A percentile compares a stretch with the other conserved stretches of the same genome.
Evolutionary conservation across 1,140 invertebrate species (phyloP).

Genomic region (Mactra quadrangularis): DNA sequence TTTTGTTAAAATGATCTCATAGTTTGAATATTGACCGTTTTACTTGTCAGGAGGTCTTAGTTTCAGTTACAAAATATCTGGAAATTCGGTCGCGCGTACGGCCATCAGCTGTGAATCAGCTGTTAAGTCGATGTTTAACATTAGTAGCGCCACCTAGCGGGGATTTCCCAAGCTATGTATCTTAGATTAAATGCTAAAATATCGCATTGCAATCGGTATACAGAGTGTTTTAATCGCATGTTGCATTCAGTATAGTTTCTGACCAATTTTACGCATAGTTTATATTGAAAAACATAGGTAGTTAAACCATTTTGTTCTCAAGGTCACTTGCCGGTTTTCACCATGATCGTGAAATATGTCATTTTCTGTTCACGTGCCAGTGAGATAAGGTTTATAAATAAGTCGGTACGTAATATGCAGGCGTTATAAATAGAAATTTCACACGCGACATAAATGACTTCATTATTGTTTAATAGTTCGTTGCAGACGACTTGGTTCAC

Average conservation of each 20-base stretch:
- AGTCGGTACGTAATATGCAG: not conserved
- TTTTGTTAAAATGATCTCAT: not conserved
- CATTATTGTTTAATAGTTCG: not conserved
- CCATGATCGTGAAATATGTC: not conserved
- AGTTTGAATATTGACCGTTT: not conserved
- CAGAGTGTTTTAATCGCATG: too few relatives aligned
- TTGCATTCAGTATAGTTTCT: too few relatives aligned
- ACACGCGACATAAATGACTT: not conserved
- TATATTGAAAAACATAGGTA: too few relatives aligned
- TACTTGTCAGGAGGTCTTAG: not conserved
- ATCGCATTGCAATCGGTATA: too few relatives aligned
- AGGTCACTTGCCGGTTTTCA: not conserved
- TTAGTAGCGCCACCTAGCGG: conserved; percentile 53
- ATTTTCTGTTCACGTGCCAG: conserved; percentile 20
- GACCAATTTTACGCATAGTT: too few relatives aligned
- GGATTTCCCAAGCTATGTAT: conserved; percentile 28
- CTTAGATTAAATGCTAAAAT: too few relatives aligned
- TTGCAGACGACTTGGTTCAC: too few relatives aligned
- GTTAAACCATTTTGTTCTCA: not conserved
- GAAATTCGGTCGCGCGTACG: conserved; percentile 50
- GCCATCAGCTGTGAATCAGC: conserved; percentile 63
- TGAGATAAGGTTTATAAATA: conserved; percentile 46
- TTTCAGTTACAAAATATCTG: conserved; percentile 5
- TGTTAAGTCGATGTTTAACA: conserved; percentile 50
- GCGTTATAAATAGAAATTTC: conserved; percentile 28